Conservation (phyloP, 2,888 invertebrate species). For the Liodrosophila aerea region DNA sequence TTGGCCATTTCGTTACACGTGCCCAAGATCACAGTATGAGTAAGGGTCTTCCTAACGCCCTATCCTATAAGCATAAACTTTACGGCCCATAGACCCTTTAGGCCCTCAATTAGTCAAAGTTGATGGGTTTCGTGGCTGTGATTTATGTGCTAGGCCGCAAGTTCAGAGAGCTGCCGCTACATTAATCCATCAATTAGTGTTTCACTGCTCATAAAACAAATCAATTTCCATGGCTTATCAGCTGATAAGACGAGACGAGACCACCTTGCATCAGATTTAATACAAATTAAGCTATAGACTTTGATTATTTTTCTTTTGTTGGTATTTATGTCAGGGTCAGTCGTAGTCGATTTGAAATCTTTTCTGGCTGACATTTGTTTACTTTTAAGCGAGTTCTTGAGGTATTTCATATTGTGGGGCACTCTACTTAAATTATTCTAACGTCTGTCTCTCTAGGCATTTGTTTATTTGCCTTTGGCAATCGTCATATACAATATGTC, state of each 20-base stretch:
- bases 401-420: constrained; percentile 16
- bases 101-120: constrained; percentile 45
- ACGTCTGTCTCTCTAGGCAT: constrained; percentile 40
- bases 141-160: constrained; percentile 40
- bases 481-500: constrained; percentile 43
- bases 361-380: constrained; percentile 34
- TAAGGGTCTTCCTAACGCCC: too few relatives aligned
- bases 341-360: constrained; percentile 23
- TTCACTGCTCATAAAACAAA: constrained; percentile 10
- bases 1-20: not conserved
- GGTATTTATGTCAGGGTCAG: constrained; percentile 44
- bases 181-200: constrained; percentile 28
- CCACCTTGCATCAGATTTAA: constrained; percentile 23
- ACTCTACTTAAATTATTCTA: constrained; percentile 51
- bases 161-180: constrained; percentile 20
- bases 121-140: constrained; percentile 36
- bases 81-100: not conserved
- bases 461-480: constrained; percentile 57
- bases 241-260: constrained; percentile 29
- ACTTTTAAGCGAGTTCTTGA: constrained; percentile 24
- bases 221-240: constrained; percentile 1
- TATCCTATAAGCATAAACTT: not conserved
- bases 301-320: not conserved
- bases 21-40: not conserved
- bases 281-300: not conserved